A percentile compares a stretch with the other conserved stretches of the same genome.
phyloP scores from a whole-genome alignment of 2,888 invertebrate species.

The Drosophila emarginata region DNA sequence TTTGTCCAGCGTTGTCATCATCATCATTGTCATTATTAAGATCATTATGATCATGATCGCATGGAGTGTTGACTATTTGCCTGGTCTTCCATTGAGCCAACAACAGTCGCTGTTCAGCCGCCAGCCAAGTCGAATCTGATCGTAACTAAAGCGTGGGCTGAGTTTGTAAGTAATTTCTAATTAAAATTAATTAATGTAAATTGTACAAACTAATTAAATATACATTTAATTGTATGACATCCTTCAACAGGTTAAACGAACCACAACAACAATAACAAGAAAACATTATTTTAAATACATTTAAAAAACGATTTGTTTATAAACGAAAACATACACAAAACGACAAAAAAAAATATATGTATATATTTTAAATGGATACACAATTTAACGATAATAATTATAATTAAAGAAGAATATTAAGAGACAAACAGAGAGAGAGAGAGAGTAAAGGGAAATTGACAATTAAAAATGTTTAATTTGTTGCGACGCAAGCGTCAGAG shows the following conservation, averaged over 20 bases:
- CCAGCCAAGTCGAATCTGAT: constrained; percentile 48
- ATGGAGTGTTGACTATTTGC: constrained; percentile 33
- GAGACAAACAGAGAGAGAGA: constrained; percentile 12
- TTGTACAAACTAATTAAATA: constrained; percentile 19
- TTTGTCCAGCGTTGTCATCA: constrained; percentile 63
- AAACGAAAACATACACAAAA: constrained; percentile 39
- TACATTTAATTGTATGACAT: constrained; percentile 29
- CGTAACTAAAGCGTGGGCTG: constrained; percentile 23
- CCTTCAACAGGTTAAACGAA: constrained; percentile 64
- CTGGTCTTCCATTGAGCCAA: constrained; percentile 21
- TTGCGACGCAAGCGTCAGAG: constrained; percentile 74
- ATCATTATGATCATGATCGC: constrained; percentile 20
- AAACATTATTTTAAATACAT: constrained; percentile 26
- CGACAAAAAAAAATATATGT: constrained; percentile 3
- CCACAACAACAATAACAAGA: constrained; percentile 20
- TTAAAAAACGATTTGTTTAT: constrained; percentile 67
- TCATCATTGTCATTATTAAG: constrained; percentile 14
- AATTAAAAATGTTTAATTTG: constrained; percentile 74
- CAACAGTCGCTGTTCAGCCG: constrained; percentile 65
- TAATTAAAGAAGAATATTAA: constrained; percentile 21
- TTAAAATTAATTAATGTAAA: constrained; percentile 33
- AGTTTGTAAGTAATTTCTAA: constrained; percentile 9
- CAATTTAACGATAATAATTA: constrained; percentile 38
- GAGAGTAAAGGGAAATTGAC: constrained; percentile 10
- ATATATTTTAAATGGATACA: constrained; percentile 32